A percentile compares a stretch with the other conserved stretches of the same genome.
Evolutionary conservation across 2,113 vertebrate genomes (phyloP).

Genomic region (Erythrocercus mccallii): DNA sequence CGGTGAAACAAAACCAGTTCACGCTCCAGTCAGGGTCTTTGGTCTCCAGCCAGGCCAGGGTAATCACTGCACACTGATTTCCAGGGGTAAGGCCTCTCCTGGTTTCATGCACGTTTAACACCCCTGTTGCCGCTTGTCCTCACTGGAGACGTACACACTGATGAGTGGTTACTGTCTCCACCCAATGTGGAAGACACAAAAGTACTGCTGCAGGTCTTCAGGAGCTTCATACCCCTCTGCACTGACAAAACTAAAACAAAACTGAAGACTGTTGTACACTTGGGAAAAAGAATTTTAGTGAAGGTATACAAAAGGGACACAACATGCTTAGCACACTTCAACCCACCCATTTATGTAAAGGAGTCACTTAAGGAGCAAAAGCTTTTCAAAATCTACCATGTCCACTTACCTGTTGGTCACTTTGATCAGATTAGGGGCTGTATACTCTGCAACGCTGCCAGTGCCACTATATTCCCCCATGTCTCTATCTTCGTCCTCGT

Average conservation of each 20-base stretch:
- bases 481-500: conserved; percentile 74
- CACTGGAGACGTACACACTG: fast-evolving
- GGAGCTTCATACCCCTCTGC: not conserved
- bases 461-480: conserved; percentile 86
- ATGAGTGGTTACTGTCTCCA: not conserved
- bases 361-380: not conserved
- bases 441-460: conserved; percentile 71
- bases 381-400: fast-evolving
- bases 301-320: not conserved
- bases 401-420: conserved; percentile 89
- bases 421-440: conserved; percentile 83
- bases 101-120: not conserved
- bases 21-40: not conserved
- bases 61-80: not conserved
- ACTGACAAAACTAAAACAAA: not conserved
- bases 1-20: not conserved
- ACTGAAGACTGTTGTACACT: not conserved
- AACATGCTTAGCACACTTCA: not conserved
- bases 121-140: not conserved
- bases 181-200: not conserved
- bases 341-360: not conserved
- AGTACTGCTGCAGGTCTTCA: not conserved
- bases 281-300: not conserved
- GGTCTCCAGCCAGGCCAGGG: not conserved
- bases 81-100: not conserved